Evolutionary conservation across 2,797 vertebrate species (phyloP), one percentile per base, ranked within the genome.

Genomic region (Danio choprae): DNA sequence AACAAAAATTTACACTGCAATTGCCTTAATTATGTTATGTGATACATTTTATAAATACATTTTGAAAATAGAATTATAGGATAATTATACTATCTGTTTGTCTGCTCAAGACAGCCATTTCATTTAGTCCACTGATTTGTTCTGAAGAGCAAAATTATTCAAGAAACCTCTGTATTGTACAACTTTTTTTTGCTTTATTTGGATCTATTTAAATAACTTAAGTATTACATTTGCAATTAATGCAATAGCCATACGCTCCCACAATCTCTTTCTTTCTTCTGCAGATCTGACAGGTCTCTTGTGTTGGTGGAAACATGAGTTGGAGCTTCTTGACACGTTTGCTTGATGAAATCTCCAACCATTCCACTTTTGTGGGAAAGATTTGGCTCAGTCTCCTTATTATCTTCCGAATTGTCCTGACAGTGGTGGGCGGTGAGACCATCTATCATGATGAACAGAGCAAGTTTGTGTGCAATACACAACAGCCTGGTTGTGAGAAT

Each of bases 391-490:
- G 95, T 0, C 87, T 96, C 68, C 94, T 97, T 77, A 95, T 97
- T 9, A 83, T 97, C 60, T 97, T 97, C 90, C 95, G 96, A 83
- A 97, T 97, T 0, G 95, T 97, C 77, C 91, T 97, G 88, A 97
- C 96, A 0, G 96, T 92, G 0, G 95, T 97, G 6, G 96, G 96
- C 0, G 96, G 96, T 0, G 96, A 97, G 79, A 95, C 95, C 78
- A 97, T 97, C 91, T 97, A 97, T 91, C 94, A 96, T 0, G 96
- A 97, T 55, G 96, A 97, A 48, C 96, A 97, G 92, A 96, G 95
- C 84, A 96, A 96, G 76, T 97, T 97, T 0, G 88, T 95, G 1
- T 97, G 96, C 84, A 97, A 97, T 92, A 97, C 96, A 0, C 89
- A 91, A 43, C 96, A 97, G 87, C 96, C 96, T 0, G 96, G 96